These are phyloP conservation scores for Apantesis nais DNA, from an alignment of 2,888 invertebrate species.

Conservation along the genomic window DNA sequence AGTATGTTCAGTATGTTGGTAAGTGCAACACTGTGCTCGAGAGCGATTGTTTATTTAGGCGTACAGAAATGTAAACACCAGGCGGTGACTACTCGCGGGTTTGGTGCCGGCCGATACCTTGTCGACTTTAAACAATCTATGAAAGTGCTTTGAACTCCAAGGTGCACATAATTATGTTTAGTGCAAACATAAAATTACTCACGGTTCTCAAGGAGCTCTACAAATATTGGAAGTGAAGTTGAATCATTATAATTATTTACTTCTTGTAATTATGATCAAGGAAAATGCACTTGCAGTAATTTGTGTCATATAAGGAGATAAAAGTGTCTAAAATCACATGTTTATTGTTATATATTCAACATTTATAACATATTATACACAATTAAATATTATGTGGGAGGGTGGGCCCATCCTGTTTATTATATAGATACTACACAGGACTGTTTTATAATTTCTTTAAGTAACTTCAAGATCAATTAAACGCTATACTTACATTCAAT, in stretches of 20 bases:
- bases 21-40: conserved; percentile 48
- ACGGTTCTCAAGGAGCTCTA: conserved; percentile 36
- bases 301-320: too few relatives aligned
- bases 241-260: background rate
- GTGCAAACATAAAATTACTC: conserved; percentile 59
- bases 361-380: too few relatives aligned
- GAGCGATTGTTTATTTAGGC: conserved; percentile 66
- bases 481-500: background rate
- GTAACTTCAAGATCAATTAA: too few relatives aligned
- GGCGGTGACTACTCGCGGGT: conserved; percentile 47
- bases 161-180: conserved; percentile 58
- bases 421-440: too few relatives aligned
- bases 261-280: background rate
- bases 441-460: too few relatives aligned
- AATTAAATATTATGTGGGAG: too few relatives aligned
- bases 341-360: too few relatives aligned
- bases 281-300: background rate
- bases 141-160: conserved; percentile 65
- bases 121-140: conserved; percentile 52
- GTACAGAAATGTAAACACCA: conserved; percentile 65
- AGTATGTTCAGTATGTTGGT: conserved; percentile 28
- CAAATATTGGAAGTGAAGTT: conserved; percentile 1
- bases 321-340: too few relatives aligned
- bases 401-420: too few relatives aligned
- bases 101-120: conserved; percentile 41